Percentiles rank a stretch among this genome's conserved stretches.
phyloP scores from a whole-genome alignment of 2,888 invertebrate genomes.

The Nephrotoma appendiculata region DNA sequence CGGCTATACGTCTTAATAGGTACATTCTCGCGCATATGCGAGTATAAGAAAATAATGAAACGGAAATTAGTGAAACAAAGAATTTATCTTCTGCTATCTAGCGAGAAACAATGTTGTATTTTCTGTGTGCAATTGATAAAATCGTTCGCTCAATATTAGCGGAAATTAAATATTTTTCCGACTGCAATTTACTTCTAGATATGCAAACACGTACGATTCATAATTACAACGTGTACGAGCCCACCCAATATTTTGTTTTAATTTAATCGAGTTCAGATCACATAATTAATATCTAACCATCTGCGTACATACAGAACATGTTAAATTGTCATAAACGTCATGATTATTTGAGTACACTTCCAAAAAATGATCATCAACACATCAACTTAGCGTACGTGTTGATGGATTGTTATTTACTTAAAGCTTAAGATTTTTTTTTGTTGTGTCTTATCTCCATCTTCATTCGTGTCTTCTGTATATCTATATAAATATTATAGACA shows the following conservation, averaged over 20 bases:
- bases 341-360: neutral
- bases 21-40: neutral
- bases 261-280: neutral
- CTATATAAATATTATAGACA: neutral
- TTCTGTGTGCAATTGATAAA: neutral
- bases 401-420: neutral
- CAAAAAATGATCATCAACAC: neutral
- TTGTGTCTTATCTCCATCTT: neutral
- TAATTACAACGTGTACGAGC: neutral
- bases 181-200: neutral
- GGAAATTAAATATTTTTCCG: neutral
- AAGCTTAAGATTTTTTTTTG: neutral
- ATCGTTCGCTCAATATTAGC: neutral
- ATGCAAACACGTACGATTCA: neutral
- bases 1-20: neutral
- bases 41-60: neutral
- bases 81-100: neutral
- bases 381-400: neutral
- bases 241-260: neutral
- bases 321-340: neutral
- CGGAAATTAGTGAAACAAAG: neutral
- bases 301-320: neutral
- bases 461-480: neutral
- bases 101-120: neutral
- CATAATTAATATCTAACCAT: neutral